Base-by-base conservation (phyloP, 2,797 vertebrate genomes). In the Podarcis siculus region DNA sequence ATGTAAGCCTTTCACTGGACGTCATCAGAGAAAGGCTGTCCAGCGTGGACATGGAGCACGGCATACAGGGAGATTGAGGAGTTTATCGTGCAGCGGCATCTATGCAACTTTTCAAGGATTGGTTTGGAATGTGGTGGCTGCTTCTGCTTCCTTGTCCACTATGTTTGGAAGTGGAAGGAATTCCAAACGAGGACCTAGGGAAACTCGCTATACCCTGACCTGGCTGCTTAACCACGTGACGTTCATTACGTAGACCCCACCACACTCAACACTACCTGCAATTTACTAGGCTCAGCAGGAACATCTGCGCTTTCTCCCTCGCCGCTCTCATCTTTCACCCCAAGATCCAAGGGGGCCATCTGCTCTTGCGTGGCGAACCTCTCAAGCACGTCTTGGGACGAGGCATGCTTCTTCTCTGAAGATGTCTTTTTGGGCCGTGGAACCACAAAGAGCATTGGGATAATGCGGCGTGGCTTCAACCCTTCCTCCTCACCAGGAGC, bases 311-410 rank as follows among this genome's bases (percentile, higher is more conserved):
- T 78, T n/a, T 95, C 91, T 0, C 35, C 92, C 82, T 95, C 91
- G 7, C 78, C 67, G 0, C 79, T 66, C 4, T 95, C 91, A 15
- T 96, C 94, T 1, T 95, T 96, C 55, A n/a, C 66, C 0, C 90
- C 37, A 19, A 93, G 78, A 12, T 95, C 93, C 87, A 87, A 32
- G 5, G 94, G 91, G 15, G 90, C 79, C 0, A 66, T 4, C 77
- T 89, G 87, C 8, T 95, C 93, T 21, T 94, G 93, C 0, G 94
- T 95, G 49, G 97, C 97, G 12, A 98, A 98, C 91, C 97, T 96
- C 94, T 98, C 97, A 5, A 98, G 98, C 0, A 96, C 97, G 91
- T 98, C 97, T 94, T 98, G 98, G 80, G 97, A 96, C 83, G 96
- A 95, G 21, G 21, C 61, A 6, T 87, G 92, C 19, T 92, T 95